Percentiles rank a stretch among this genome's conserved stretches.
Conservation (phyloP, 2,888 invertebrate species). For the Scaeva pyrastri region DNA sequence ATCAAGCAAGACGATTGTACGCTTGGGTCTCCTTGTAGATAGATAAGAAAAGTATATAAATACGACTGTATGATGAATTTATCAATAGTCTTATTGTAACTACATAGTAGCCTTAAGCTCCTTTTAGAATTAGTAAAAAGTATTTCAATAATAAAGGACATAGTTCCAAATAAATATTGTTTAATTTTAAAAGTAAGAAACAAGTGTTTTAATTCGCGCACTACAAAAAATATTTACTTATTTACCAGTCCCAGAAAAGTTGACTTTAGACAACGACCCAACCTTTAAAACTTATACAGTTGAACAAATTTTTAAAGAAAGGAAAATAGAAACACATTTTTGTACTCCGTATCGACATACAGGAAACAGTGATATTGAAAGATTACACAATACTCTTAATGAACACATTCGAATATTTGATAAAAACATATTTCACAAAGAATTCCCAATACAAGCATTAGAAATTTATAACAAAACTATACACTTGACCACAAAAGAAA, state of each 20-base stretch:
- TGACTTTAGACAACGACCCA: constrained; percentile 58
- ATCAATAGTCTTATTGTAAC: too few relatives aligned
- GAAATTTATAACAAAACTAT: constrained; percentile 17
- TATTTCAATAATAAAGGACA: too few relatives aligned
- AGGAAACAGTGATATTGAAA: constrained; percentile 56
- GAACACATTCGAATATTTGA: constrained; percentile 16
- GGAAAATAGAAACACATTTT: constrained; percentile 44
- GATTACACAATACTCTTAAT: constrained; percentile 21
- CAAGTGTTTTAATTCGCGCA: too few relatives aligned
- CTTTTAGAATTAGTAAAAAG: too few relatives aligned
- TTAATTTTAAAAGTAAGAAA: too few relatives aligned
- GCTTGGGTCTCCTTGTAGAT: too few relatives aligned
- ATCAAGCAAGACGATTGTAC: too few relatives aligned
- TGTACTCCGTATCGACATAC: constrained; percentile 51
- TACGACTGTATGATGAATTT: too few relatives aligned
- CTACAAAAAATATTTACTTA: background rate
- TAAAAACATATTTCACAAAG: background rate
- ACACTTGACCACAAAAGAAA: constrained; percentile 5
- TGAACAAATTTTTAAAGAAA: constrained; percentile 34
- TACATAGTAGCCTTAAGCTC: too few relatives aligned
- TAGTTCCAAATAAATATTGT: too few relatives aligned
- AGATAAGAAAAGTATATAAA: too few relatives aligned
- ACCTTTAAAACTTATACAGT: constrained; percentile 15
- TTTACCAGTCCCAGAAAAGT: constrained; percentile 18
- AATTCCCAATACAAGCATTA: background rate